Evolutionary conservation across 2,888 invertebrate species (phyloP), one percentile per base, ranked within the genome.

Genomic region (Pseudoips prasinana): DNA sequence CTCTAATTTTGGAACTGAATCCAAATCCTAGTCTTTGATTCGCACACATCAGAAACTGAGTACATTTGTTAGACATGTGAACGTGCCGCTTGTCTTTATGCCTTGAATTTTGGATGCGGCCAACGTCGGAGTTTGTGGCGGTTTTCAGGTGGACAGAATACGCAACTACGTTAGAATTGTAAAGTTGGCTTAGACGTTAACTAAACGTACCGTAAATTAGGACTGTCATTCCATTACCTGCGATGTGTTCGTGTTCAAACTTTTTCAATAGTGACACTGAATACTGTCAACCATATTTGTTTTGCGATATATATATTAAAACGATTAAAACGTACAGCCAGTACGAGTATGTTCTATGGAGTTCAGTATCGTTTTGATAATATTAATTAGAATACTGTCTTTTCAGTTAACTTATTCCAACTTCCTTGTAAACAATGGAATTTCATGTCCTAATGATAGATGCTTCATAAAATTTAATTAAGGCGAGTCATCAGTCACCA

Each of bases 401-500:
- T n/a, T n/a, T n/a, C n/a, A n/a, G n/a, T n/a, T n/a, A n/a, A n/a
- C n/a, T n/a, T n/a, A n/a, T n/a, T n/a, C n/a, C n/a, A n/a, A n/a
- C n/a, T n/a, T n/a, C n/a, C 3, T n/a, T 5, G 9, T 32, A 32
- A 47, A 46, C 46, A 39, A 10, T 30, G 10, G 40, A 23, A 22
- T 10, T 22, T 22, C 38, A 36, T 26, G 27, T 38, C 52, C 60
- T 69, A 71, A 71, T 67, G 64, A 40, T 58, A 62, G 62, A 59
- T 49, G 70, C 46, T 49, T 49, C 52, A 80, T 82, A 76, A 86
- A 87, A 87, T 87, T 81, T 86, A 87, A 88, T 88, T 88, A 87
- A 85, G 69, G 72, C 65, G 31, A 73, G 84, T 86, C 85, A 88
- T 88, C 87, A 86, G 87, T 88, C 87, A 88, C 81, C 50, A 62